Evolutionary conservation across 2,797 vertebrate species (phyloP), one percentile per base, ranked within the genome.

Genomic region (Ctenopoma kingsleyae): DNA sequence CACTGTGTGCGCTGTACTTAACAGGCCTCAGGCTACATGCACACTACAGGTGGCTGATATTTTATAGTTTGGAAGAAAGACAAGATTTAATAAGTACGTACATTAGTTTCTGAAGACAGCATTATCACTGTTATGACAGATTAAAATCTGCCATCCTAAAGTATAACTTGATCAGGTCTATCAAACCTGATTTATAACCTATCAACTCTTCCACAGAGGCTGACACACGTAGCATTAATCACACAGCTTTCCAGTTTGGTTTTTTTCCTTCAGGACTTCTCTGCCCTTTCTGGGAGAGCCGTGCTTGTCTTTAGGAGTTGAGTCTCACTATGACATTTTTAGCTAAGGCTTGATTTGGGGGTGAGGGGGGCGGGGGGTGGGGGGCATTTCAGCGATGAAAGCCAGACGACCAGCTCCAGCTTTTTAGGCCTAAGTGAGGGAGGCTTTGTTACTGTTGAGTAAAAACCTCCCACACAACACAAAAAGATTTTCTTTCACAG

Each of bases 381-480:
- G 50, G 32, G 61, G 27, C 11, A 58, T 32, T 54, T 58, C 56
- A 57, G 47, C 35, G 48, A 20, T 81, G 56, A 82, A 64, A 76
- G 61, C 62, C 63, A 81, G 55, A 80, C 70, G 54, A 65, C 65
- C 72, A 12, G 78, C 72, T 61, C 70, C 52, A 62, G 62, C 67
- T 65, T 70, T 80, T 62, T 35, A 54, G 47, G 27, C 43, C 56
- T 17, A 52, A 81, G 55, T 25, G 54, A 44, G 19, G 54, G 44
- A 71, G 54, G 66, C 65, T 66, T 75, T 49, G 40, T 49, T 67
- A 7, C 50, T 7, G 41, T 35, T 71, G 50, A 80, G 51, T 70
- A 68, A 78, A 86, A 77, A 30, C 65, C 64, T 69, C 83, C 86
- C 64, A 84, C 85, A 53, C 51, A 60, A 53, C 50, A 64, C 41